Base-by-base conservation (phyloP, 2,888 invertebrate species). In the Cecidostiba fungosa region DNA sequence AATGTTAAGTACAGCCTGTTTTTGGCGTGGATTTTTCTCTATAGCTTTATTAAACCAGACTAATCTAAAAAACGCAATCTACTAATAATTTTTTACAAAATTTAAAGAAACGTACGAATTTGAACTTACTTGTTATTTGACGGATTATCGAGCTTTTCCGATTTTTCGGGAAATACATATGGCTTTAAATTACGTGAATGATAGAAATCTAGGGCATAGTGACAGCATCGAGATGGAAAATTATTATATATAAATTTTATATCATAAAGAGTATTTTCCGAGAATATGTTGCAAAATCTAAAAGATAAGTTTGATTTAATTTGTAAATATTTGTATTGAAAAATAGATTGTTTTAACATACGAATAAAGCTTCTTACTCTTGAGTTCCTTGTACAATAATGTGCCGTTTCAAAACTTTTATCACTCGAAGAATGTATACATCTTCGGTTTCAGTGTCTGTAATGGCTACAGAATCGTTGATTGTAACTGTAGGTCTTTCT, bases 1-100 rank as follows among this genome's bases (percentile, higher is more conserved):
- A 77, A 97, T 96, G 89, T 96, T 95, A 80, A 94, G 91, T 0
- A 98, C 96, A 0, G 97, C 97, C 76, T 94, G 94, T 87, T 94
- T 93, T 90, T 97, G 97, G 88, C 96, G 95, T 0, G 91, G 88
- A 92, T 97, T 96, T 0, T 89, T 88, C 54, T 91, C 92, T 39
- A 97, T 93, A 1, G 86, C 85, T n/a, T 87, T 36, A 87, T 94
- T 93, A 29, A 92, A 90, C 91, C 91, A 92, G 19, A 19, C 10
- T 19, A 50, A 50, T 50, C 50, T 50, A 19, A 43, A 50, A 19
- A 19, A 16, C 16, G 3, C 16, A 50, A 50, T 50, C 4, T 50
- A 50, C 19, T 0, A 50, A 50, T 19, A 50, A 50, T 43, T 14
- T 14, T 14, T 47, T 3, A 36, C 1, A 43, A 43, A 43, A 12